Percentiles rank a stretch among this genome's conserved stretches.
Evolutionary conservation across 1,140 invertebrate species (phyloP).

Genomic region (Tetramorium simillimum): DNA sequence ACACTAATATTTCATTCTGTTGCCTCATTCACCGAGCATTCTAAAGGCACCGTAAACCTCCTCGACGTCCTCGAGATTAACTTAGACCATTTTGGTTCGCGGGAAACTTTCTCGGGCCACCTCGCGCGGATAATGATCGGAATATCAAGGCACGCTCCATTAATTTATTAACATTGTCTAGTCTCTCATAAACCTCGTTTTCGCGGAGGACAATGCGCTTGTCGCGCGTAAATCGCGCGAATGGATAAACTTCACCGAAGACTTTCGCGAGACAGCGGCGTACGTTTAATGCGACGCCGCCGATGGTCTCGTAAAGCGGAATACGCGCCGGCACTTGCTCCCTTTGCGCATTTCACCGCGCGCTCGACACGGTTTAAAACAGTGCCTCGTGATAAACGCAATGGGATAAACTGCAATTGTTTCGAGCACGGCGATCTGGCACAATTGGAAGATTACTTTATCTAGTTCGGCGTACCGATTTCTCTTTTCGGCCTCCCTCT

Average conservation of each 20-base stretch:
- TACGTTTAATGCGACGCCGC: conserved; percentile 10
- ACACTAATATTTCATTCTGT: neutral
- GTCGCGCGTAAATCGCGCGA: conserved; percentile 24
- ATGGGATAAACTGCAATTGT: conserved; percentile 39
- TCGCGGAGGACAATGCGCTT: conserved; percentile 6
- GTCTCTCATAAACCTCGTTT: neutral
- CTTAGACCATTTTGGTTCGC: neutral
- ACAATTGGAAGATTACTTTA: conserved; percentile 47
- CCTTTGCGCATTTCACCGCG: neutral
- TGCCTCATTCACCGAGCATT: neutral
- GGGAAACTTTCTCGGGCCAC: conserved; percentile 7
- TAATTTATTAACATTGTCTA: conserved; percentile 49
- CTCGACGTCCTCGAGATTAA: conserved; percentile 1
- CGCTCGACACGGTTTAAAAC: neutral
- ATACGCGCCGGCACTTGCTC: neutral
- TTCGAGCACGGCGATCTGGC: conserved; percentile 18
- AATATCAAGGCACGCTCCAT: conserved; percentile 36
- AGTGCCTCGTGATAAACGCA: neutral
- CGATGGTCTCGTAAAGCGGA: conserved; percentile 4
- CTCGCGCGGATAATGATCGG: conserved; percentile 15
- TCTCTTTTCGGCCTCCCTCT: conserved; percentile 3
- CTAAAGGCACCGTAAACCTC: conserved; percentile 6
- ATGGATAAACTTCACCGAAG: conserved; percentile 31
- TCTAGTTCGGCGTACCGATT: neutral
- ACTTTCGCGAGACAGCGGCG: neutral